phyloP scores from a whole-genome alignment of 2,797 vertebrate species.

The Megaceryle alcyon region DNA sequence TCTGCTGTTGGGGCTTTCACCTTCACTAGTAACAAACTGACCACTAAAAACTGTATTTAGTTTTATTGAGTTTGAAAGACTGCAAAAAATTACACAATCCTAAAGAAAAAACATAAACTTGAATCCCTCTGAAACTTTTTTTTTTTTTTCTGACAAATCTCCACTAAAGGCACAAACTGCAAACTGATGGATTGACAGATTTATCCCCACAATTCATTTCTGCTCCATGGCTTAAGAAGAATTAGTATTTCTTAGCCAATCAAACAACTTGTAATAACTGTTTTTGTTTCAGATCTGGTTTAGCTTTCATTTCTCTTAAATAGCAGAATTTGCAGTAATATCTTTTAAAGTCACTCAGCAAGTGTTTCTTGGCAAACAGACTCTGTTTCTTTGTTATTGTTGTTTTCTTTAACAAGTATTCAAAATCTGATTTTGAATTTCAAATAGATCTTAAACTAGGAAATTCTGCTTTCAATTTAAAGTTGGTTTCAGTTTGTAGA shows the following conservation, averaged over 20 bases:
- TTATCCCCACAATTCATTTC: conserved; percentile 32
- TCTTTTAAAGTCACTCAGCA: not conserved
- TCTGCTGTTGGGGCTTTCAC: not conserved
- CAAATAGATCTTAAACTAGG: not conserved
- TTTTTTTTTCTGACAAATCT: not conserved
- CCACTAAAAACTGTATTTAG: not conserved
- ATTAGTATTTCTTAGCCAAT: conserved; percentile 18
- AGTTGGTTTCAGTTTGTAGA: not conserved
- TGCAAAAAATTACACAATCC: not conserved
- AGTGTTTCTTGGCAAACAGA: not conserved
- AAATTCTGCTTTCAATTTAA: not conserved
- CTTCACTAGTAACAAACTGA: not conserved
- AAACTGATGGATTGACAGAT: not conserved
- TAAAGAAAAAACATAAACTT: not conserved
- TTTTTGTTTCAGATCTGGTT: not conserved
- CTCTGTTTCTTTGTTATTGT: not conserved
- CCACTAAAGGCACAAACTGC: not conserved
- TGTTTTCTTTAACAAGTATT: not conserved
- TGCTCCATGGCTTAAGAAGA: not conserved
- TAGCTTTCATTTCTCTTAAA: not conserved
- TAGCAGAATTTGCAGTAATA: not conserved
- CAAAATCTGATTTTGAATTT: conserved; percentile 1
- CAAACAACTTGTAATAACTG: not conserved
- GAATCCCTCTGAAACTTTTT: not conserved
- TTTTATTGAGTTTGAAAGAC: not conserved